Conservation (phyloP, 1,140 invertebrate species). For the Cyclina sinensis region DNA sequence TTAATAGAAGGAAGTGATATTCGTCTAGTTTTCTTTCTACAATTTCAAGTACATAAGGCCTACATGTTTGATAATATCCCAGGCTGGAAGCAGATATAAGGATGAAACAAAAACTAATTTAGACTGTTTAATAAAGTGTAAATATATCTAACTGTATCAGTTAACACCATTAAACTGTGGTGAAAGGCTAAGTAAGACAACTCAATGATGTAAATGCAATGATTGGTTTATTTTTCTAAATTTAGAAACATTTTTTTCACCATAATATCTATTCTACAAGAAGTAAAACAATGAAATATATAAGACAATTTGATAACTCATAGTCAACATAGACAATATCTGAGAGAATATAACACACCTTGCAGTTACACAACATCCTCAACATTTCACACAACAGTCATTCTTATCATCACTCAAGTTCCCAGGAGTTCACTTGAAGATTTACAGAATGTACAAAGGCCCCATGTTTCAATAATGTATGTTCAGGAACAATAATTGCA, state of each 20-base stretch:
- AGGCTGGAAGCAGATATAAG: no score
- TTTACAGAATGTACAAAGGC: slow-evolving; percentile 30
- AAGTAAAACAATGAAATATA: slow-evolving; percentile 40
- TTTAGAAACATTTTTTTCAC: slow-evolving; percentile 49
- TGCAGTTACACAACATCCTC: not conserved
- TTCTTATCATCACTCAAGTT: not conserved
- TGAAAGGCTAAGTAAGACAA: not conserved
- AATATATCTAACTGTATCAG: no score
- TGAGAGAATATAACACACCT: slow-evolving; percentile 7
- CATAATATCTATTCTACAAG: slow-evolving; percentile 48
- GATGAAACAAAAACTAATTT: no score
- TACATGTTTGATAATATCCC: no score
- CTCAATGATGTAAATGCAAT: slow-evolving; percentile 23
- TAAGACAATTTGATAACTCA: not conserved
- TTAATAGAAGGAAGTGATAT: no score
- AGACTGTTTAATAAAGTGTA: no score
- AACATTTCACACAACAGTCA: not conserved
- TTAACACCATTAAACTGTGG: no score
- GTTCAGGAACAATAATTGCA: slow-evolving; percentile 4
- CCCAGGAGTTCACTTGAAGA: not conserved
- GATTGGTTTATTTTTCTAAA: slow-evolving; percentile 56
- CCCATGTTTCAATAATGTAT: not conserved
- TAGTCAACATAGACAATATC: slow-evolving; percentile 32
- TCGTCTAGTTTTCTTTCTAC: no score
- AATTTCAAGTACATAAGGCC: no score